phyloP scores from a whole-genome alignment of 2,888 invertebrate species.

The Alloplasta piceator region DNA sequence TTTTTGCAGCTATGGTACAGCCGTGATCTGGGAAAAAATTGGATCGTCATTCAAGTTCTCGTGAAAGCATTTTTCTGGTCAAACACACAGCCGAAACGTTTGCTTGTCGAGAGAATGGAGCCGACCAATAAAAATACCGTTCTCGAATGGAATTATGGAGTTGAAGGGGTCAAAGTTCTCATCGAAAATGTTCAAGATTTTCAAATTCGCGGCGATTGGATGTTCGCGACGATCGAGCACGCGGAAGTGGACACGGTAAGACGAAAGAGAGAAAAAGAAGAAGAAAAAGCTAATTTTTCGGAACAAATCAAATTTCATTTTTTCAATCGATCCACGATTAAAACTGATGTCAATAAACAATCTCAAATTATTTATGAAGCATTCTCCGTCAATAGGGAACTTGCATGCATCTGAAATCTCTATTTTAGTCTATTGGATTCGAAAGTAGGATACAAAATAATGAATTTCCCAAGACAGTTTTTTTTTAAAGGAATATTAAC shows the following conservation, averaged over 20 bases:
- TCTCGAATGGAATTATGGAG: constrained; percentile 77
- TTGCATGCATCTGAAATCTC: no score
- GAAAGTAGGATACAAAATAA: no score
- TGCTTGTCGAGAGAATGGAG: constrained; percentile 89
- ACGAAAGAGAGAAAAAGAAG: not conserved
- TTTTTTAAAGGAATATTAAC: no score
- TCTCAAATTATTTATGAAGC: no score
- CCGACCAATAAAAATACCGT: constrained; percentile 86
- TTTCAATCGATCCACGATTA: no score
- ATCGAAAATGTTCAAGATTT: constrained; percentile 91
- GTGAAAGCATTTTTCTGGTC: constrained; percentile 93
- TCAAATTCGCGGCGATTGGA: constrained; percentile 92
- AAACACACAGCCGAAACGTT: constrained; percentile 81
- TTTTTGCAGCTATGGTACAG: constrained; percentile 89
- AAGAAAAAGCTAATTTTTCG: not conserved
- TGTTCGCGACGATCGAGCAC: constrained; percentile 91
- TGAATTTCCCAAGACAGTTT: no score
- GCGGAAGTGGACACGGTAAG: constrained; percentile 85
- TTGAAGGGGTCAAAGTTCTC: constrained; percentile 82
- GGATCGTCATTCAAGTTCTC: constrained; percentile 88
- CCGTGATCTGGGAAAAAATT: constrained; percentile 89
- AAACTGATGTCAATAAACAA: no score
- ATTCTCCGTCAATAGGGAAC: no score
- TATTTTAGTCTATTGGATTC: no score
- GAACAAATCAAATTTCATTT: no score